Base-by-base conservation (phyloP, 2,888 invertebrate species). In the Ennomos fuscantarius region DNA sequence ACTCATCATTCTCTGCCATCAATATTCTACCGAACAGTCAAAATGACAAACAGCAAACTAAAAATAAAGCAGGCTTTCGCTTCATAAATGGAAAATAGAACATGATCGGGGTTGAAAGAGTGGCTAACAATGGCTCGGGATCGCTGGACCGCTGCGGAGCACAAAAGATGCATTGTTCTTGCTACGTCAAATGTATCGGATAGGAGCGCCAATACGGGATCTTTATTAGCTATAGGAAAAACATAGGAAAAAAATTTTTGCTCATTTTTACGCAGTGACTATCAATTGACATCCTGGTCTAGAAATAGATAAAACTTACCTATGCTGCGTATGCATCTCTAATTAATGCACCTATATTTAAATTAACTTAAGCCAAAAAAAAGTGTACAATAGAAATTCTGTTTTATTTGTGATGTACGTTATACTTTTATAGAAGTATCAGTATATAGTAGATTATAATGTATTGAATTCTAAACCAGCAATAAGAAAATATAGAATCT, bases 91-190 rank as follows among this genome's bases (percentile, higher is more conserved):
- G 80, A 83, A 87, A 87, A 84, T 79, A 81, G 81, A 81, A 74
- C 78, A 83, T 79, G 84, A 86, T 83, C 82, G 75, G 79, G 86
- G 82, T 81, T 84, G 82, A 77, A 82, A 78, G 79, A 78, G 74
- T 70, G 74, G 74, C 48, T 48, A 60, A 85, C 80, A 86, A 83
- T 78, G 66, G 71, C 69, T 58, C 66, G 71, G 68, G 78, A 64
- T 74, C 84, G 82, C 81, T 78, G 79, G 82, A 85, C 86, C 87
- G 86, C 72, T 80, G 73, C 84, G 73, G 76, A 74, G 69, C 63
- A 87, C 88, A 89, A 89, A 87, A 83, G 86, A 76, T 59, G 78
- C 74, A 88, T 89, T 89, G 89, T 89, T 89, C 87, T 84, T 89
- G 84, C 76, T 75, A 79, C 78, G 81, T 88, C 87, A 78, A 83